These are phyloP conservation scores for Galerucella pusilla DNA, from an alignment of 2,888 invertebrate species.

Conservation along the genomic window DNA sequence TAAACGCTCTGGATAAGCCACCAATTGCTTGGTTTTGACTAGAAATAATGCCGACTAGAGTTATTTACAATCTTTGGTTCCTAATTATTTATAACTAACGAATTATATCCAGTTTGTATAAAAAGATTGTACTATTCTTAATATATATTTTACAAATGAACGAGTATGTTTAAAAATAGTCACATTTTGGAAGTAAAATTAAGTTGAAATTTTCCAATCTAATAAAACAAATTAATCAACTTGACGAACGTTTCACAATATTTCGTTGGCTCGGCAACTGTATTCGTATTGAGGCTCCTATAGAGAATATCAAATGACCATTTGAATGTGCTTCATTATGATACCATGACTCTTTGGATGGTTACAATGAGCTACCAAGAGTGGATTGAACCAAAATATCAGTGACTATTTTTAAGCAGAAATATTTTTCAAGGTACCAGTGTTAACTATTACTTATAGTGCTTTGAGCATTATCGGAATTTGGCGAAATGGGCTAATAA, in stretches of 20 bases:
- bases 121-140: conserved; percentile 62
- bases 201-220: not conserved
- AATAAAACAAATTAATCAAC: not conserved
- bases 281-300: too few species aligned
- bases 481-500: conserved; percentile 41
- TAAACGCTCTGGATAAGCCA: conserved; percentile 1
- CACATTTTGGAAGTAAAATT: not conserved
- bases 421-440: conserved; percentile 45
- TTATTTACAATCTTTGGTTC: conserved; percentile 38
- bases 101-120: conserved; percentile 55
- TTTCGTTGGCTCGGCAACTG: too few species aligned
- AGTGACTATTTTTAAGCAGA: conserved; percentile 21
- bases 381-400: not conserved
- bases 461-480: conserved; percentile 55
- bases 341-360: too few species aligned
- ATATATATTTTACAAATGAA: conserved; percentile 52
- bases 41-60: conserved; percentile 47
- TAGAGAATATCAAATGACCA: too few species aligned
- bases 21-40: conserved; percentile 47
- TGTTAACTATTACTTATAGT: conserved; percentile 58
- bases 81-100: conserved; percentile 32
- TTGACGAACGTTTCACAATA: too few species aligned
- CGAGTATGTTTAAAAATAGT: conserved; percentile 35
- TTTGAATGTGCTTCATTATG: too few species aligned
- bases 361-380: too few species aligned